Conservation (phyloP, 1,140 invertebrate genomes). For the Asobara japonica region DNA sequence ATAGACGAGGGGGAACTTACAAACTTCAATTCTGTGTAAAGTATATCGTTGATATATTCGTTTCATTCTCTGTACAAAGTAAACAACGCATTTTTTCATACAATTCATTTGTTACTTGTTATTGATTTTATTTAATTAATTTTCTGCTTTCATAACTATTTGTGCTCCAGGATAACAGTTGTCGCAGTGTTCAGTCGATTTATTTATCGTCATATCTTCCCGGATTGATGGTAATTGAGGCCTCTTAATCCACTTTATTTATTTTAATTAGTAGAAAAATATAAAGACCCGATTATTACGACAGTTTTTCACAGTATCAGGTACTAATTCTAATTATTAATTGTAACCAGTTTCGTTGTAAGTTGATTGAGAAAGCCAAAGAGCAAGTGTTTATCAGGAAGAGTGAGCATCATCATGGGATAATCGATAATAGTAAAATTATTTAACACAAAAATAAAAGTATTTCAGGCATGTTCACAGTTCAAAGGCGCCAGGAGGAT, state of each 20-base stretch:
- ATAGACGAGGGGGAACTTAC: background rate
- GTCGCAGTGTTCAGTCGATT: conserved; percentile 7
- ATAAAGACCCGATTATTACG: conserved; percentile 4
- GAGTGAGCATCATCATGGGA: background rate
- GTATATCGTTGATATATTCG: background rate
- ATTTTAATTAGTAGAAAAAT: conserved; percentile 16
- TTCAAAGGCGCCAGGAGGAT: no score
- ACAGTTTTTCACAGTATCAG: conserved; percentile 11
- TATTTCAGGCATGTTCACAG: no score
- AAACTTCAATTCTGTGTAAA: background rate
- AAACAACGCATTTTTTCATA: conserved; percentile 1
- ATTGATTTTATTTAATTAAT: background rate
- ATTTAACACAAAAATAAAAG: background rate
- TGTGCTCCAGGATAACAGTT: background rate
- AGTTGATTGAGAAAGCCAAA: background rate
- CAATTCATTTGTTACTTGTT: background rate
- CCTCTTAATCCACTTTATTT: conserved; percentile 3
- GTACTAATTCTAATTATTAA: conserved; percentile 18
- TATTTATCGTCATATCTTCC: background rate
- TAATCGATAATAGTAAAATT: background rate
- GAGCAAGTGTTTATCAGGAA: background rate
- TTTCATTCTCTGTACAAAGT: conserved; percentile 6
- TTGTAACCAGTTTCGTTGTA: background rate
- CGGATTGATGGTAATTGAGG: conserved; percentile 4
- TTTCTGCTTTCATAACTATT: background rate